Evolutionary conservation across 2,888 invertebrate species (phyloP), one percentile per base, ranked within the genome.

Genomic region (Margaritifera margaritifera): DNA sequence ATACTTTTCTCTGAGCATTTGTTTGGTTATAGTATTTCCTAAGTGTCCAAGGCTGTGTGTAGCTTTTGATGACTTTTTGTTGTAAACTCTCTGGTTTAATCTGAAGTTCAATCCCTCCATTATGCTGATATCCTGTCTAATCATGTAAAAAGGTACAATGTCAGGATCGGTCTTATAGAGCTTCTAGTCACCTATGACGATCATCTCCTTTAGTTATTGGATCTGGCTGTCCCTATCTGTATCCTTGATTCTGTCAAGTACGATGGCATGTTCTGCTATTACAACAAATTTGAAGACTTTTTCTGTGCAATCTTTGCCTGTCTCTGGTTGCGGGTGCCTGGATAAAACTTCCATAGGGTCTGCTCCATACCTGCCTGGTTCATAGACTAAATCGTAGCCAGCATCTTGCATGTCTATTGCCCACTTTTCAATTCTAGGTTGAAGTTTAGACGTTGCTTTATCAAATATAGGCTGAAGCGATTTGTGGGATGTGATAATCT

Each of bases 291-390:
- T 42, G 51, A 68, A 58, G 6, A 63, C 57, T 53, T 60, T 68
- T 54, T 68, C 68, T 42, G 68, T 68, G n/a, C 22, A 27, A 51
- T 68, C 68, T 51, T 56, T 63, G 25, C 68, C 68, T 51, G 62
- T 68, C 52, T 22, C 25, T 31, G 62, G 62, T 27, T 63, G 31
- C 19, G 68, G 68, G 42, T 68, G 57, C 11, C 68, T 31, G 6
- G 71, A 71, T 57, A 71, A n/a, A 55, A 54, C 59, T 54, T 67
- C 59, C n/a, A 71, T 42, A 24, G 67, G 64, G 42, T 67, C 63
- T 62, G 2, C 20, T 42, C 62, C 67, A 53, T 67, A 53, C 58
- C 67, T 71, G 18, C 64, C 62, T 66, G 70, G 66, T 56, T 70
- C 70, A 59, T 70, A 62, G 55, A 62, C 55, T 22, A 70, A n/a